These are phyloP conservation scores for Eristalinus sepulchralis DNA, from an alignment of 2,888 invertebrate species.

Conservation along the genomic window DNA sequence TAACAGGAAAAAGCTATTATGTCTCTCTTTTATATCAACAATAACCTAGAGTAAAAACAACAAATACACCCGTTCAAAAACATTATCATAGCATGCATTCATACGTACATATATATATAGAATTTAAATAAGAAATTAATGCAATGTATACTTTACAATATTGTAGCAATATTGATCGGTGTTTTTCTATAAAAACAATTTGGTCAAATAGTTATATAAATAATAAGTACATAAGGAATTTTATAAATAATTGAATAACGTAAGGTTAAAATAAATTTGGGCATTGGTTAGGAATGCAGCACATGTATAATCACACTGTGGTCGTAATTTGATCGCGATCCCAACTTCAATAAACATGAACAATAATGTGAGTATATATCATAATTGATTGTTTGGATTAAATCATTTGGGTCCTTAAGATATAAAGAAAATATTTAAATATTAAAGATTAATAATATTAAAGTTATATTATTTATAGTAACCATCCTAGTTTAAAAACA, in stretches of 20 bases:
- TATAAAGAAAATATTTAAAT: background rate
- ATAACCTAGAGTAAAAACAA: background rate
- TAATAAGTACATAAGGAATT: conserved; percentile 2
- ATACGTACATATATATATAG: conserved; percentile 16
- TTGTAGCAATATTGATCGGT: conserved; percentile 9
- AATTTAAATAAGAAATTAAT: conserved; percentile 24
- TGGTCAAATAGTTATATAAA: conserved; percentile 11
- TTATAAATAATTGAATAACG: conserved; percentile 33
- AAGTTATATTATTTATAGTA: conserved; percentile 70
- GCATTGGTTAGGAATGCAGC: background rate
- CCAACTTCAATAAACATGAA: conserved; percentile 5
- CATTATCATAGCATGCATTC: conserved; percentile 13
- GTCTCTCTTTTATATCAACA: conserved; percentile 8
- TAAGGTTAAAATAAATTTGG: conserved; percentile 14
- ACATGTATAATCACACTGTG: conserved; percentile 14
- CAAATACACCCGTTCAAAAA: conserved; percentile 18
- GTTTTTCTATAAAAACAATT: conserved; percentile 24
- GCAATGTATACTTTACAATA: conserved; percentile 21
- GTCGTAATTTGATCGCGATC: conserved; percentile 42
- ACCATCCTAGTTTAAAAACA: conserved; percentile 78
- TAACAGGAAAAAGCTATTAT: conserved; percentile 19
- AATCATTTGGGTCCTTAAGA: conserved; percentile 18
- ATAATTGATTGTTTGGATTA: conserved; percentile 35
- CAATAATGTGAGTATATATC: conserved; percentile 36
- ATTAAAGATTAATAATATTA: background rate